Percentiles rank a stretch among this genome's conserved stretches.
Evolutionary conservation across 2,888 invertebrate genomes (phyloP).

Genomic region (Diplazon laetatorius): DNA sequence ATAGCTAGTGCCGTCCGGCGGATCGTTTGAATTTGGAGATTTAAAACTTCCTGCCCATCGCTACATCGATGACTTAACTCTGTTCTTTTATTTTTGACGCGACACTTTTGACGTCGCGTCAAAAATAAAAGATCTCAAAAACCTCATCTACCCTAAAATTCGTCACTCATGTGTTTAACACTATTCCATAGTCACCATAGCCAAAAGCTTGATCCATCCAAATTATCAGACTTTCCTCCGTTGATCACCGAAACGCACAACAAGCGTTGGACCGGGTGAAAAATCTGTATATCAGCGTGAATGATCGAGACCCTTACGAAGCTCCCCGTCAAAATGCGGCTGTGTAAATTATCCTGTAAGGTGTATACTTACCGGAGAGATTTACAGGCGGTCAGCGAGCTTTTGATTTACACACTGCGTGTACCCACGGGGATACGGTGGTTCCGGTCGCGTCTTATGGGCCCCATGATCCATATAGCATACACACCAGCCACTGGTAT

Average conservation of each 20-base stretch:
- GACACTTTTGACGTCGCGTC: no score
- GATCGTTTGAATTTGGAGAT: no score
- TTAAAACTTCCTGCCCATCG: no score
- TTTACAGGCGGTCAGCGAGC: constrained; percentile 80
- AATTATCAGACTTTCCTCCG: neutral
- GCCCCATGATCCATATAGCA: constrained; percentile 59
- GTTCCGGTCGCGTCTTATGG: constrained; percentile 64
- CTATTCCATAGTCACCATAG: no score
- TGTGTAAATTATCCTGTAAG: constrained; percentile 81
- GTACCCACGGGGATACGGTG: constrained; percentile 21
- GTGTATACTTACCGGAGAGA: constrained; percentile 81
- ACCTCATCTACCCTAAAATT: no score
- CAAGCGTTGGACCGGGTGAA: neutral
- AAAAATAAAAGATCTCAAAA: no score
- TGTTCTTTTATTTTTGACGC: no score
- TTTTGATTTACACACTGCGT: constrained; percentile 80
- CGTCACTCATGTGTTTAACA: no score
- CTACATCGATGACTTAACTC: no score
- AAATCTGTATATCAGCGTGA: constrained; percentile 36
- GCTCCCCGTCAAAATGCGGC: constrained; percentile 69
- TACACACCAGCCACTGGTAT: constrained; percentile 65
- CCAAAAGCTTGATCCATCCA: neutral
- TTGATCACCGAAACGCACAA: no score
- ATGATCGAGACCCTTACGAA: constrained; percentile 26
- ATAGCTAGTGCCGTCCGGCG: no score